These are phyloP conservation scores for Hemibagrus wyckioides DNA, from an alignment of 2,113 vertebrate species.

Conservation along the genomic window DNA sequence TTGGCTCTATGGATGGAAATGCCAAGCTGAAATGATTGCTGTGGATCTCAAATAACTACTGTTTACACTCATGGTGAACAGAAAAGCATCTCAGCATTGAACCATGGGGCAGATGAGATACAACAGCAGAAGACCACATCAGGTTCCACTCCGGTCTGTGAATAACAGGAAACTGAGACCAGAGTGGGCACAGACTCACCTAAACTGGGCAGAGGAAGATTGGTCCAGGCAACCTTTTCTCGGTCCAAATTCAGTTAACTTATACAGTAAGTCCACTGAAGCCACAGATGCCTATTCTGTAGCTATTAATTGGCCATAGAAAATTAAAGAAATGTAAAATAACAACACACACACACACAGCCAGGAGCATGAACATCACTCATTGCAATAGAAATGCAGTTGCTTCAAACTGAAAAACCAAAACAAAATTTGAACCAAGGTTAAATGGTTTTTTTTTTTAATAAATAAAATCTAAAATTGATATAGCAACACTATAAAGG, in stretches of 20 bases:
- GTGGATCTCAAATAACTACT: neutral
- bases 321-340: neutral
- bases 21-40: neutral
- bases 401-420: neutral
- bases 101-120: neutral
- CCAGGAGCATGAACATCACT: neutral
- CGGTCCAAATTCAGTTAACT: too few species aligned
- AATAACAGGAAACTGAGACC: neutral
- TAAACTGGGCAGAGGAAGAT: neutral
- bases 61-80: neutral
- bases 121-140: neutral
- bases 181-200: neutral
- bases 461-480: neutral
- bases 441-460: neutral
- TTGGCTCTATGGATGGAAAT: neutral
- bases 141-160: neutral
- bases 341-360: too few species aligned
- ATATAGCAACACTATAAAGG: neutral
- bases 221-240: neutral
- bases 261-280: neutral
- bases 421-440: neutral
- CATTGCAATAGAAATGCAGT: neutral
- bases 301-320: neutral
- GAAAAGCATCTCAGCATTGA: neutral
- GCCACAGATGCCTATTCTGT: neutral